Evolutionary conservation across 2,113 vertebrate species (phyloP), one percentile per base, ranked within the genome.

Genomic region (Lagopus muta): DNA sequence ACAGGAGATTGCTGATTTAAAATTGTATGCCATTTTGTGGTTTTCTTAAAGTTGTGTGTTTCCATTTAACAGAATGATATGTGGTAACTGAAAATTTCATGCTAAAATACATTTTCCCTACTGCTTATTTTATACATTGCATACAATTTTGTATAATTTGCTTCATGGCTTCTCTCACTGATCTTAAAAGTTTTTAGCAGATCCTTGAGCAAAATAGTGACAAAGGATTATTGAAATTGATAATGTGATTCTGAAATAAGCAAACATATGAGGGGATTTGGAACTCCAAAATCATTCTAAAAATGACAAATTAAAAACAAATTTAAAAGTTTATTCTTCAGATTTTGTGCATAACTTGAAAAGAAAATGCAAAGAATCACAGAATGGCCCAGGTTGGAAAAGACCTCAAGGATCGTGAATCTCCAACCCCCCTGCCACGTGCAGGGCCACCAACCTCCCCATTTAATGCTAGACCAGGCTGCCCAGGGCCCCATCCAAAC

Each of bases 11-110:
- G 9, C 0, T 45, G 15, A 34, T 58, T 50, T 67, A 15, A 89
- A 71, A 62, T 40, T 4, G 1, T 9, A 21, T 66, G 2, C 0
- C 0, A 30, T 58, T 54, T 74, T 8, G 25, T 40, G 76, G 8
- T 36, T 0, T 1, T 36, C 82, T 69, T 66, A 78, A 71, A 55
- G 13, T 4, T 66, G 8, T 21, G 71, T 64, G 1, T 42, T 61
- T 81, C 14, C 13, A 54, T 62, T 70, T 67, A 74, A 60, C 66
- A 22, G 48, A 43, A 81, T 45, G 54, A 15, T n/a, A 6, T 54
- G 3, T 62, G 8, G 8, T 45, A 78, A 47, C 22, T 27, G 40
- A 74, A 91, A 87, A 4, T 2, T 15, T 43, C 10, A 54, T 18
- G 62, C 25, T 50, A 77, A 67, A 77, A 40, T 40, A 62, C 3